Evolutionary conservation across 2,888 invertebrate genomes (phyloP), one percentile per base, ranked within the genome.

Genomic region (Watsonalla binaria): DNA sequence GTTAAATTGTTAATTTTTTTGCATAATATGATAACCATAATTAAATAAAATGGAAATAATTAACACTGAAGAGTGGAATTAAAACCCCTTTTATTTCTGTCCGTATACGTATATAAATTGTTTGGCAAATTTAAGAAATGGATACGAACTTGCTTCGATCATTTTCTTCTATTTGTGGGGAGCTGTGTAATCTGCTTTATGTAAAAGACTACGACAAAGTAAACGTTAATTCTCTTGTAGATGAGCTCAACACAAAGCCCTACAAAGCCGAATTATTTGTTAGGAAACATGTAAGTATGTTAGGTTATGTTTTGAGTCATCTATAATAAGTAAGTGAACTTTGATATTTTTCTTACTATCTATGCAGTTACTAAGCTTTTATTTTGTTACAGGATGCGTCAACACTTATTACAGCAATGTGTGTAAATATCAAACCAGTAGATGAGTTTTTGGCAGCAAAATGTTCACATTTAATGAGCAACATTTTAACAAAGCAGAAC

Each of bases 181-280:
- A 88, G 70, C 68, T 90, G 52, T 83, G 86, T 57, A 83, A 80
- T 71, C 66, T 82, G 59, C 59, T 90, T 7, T 80, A 78, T 62
- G 54, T 76, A 46, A 86, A 84, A 72, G 80, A 84, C 62, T 91
- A 84, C 52, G 90, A 91, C 63, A 86, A 86, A 69, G 74, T 78
- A 45, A 82, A 85, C 62, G 82, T 94, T 5, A 92, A 92, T 66
- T 75, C 80, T 46, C 75, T 92, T 13, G 83, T 95, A 50, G 93
- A 93, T 66, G 93, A 94, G 62, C 81, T 95, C 45, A 94, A 94
- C 74, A 84, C 92, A 0, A 80, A 94, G 51, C 93, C 94, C 64
- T 94, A 90, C 68, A 92, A 92, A 67, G 71, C 72, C 15, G 80
- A 89, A 54, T 65, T 87, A 53, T 84, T 90, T 68, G 82, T 84